Percentiles rank a stretch among this genome's conserved stretches.
Conservation (phyloP, 2,888 invertebrate species). For the Aspidapion aeneum region DNA sequence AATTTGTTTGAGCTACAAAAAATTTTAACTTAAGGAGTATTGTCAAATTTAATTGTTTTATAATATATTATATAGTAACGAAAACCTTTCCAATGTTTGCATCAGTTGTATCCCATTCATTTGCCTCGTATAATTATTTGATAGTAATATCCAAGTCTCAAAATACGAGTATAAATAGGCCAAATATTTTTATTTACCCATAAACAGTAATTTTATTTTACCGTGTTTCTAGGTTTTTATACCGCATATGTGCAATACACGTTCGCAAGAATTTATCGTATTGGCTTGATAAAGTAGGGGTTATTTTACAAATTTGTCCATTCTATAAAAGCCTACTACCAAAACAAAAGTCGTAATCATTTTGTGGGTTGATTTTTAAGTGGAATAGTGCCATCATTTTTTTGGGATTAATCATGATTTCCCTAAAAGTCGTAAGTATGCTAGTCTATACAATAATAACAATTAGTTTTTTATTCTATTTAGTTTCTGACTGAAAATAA, state of each 20-base stretch:
- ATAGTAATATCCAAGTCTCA: too few relatives aligned
- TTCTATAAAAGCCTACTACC: not conserved
- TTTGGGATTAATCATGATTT: constrained; percentile 13
- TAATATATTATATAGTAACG: too few relatives aligned
- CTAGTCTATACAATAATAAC: not conserved
- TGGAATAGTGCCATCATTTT: not conserved
- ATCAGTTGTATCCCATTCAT: too few relatives aligned
- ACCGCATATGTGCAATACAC: not conserved
- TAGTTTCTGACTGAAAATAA: too few relatives aligned
- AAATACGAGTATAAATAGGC: too few relatives aligned
- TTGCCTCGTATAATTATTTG: too few relatives aligned
- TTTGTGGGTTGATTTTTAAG: not conserved
- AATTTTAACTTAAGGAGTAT: too few relatives aligned
- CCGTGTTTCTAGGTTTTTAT: not conserved
- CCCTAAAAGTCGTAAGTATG: constrained; percentile 22
- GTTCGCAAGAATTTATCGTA: not conserved
- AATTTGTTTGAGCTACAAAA: too few relatives aligned
- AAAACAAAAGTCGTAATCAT: not conserved
- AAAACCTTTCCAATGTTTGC: too few relatives aligned
- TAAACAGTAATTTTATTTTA: too few relatives aligned
- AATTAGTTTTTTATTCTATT: constrained; percentile 2
- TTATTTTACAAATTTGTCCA: not conserved
- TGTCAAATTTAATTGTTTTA: too few relatives aligned
- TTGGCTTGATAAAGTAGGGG: not conserved
- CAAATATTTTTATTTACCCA: too few relatives aligned